Evolutionary conservation across 30 jellyfish, hydroid and myxozoan species (phyloP), one percentile per base, ranked within the genome.

Genomic region (Clytia hemisphaerica): DNA sequence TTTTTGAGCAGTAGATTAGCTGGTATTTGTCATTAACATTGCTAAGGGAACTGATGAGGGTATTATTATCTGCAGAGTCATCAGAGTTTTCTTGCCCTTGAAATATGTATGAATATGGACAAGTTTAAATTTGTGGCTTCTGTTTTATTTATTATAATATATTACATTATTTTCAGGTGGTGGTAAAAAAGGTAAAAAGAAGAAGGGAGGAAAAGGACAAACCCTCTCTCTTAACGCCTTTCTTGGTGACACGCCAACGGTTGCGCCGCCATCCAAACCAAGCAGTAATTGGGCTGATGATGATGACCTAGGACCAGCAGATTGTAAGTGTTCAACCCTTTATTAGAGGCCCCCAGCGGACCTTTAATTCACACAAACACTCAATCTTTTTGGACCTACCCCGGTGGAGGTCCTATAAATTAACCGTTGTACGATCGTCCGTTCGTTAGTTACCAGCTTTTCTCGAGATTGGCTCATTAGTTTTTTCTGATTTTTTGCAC

Each of bases 161-260:
- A n/a, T n/a, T n/a, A n/a, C 53, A 40, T 40, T 10, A 19, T 29
- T 2, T 62, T 10, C 44, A 65, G 78, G 78, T 65, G 78, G 78
- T 65, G 96, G 96, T 70, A 79, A 73, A 58, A 79, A 78, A 66
- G 94, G 94, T 14, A 36, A 36, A n/a, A 86, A 86, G 38, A 79
- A 79, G 92, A 86, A 86, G 92, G 79, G 79, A n/a, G n/a, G n/a
- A n/a, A n/a, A n/a, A 61, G 87, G 83, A 9, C 57, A 67, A 76
- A 86, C 96, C 6, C 69, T 86, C 57, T 73, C 69, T 61, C 81
- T 86, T 21, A 86, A 49, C 42, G 96, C 67, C 32, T 86, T 86
- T 50, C 84, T 83, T 31, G 85, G 94, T 15, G 93, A 80, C 36
- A 79, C 82, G n/a, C 38, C 46, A 16, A 57, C 72, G 33, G 80